phyloP scores from a whole-genome alignment of 2,113 vertebrate genomes.

The Sardina pilchardus region DNA sequence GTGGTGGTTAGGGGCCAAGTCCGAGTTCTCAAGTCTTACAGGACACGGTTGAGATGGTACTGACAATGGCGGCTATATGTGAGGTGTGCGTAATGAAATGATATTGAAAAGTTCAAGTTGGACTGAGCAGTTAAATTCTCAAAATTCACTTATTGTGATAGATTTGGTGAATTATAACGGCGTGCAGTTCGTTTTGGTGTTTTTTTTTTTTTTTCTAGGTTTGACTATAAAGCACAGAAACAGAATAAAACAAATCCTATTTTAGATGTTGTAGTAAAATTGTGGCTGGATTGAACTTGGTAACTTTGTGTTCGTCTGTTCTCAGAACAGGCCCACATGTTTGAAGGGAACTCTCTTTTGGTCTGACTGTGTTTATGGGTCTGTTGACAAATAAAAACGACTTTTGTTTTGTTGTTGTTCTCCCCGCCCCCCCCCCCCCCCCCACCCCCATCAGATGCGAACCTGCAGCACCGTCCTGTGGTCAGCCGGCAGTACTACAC shows the following conservation, averaged over 20 bases:
- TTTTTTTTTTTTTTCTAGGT: no score
- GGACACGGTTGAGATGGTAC: background rate
- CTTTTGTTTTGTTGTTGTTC: background rate
- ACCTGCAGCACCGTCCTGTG: slow-evolving; percentile 82
- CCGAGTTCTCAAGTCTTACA: background rate
- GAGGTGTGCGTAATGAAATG: background rate
- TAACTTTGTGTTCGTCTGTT: background rate
- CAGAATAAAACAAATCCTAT: no score
- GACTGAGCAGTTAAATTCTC: background rate
- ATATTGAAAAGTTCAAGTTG: background rate
- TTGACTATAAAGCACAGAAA: no score
- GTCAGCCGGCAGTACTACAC: slow-evolving; percentile 86
- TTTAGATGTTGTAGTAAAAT: no score
- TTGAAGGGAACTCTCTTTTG: background rate
- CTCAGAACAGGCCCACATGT: background rate
- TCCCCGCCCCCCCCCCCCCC: background rate
- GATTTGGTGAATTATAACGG: background rate
- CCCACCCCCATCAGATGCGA: slow-evolving; percentile 73
- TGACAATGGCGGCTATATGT: background rate
- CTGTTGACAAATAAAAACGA: background rate
- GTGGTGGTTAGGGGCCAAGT: background rate
- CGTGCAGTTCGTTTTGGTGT: no score
- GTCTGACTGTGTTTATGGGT: background rate
- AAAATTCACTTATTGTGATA: background rate
- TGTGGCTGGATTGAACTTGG: no score